Conservation (phyloP, 1,140 invertebrate genomes). For the Calliphora vicina region DNA sequence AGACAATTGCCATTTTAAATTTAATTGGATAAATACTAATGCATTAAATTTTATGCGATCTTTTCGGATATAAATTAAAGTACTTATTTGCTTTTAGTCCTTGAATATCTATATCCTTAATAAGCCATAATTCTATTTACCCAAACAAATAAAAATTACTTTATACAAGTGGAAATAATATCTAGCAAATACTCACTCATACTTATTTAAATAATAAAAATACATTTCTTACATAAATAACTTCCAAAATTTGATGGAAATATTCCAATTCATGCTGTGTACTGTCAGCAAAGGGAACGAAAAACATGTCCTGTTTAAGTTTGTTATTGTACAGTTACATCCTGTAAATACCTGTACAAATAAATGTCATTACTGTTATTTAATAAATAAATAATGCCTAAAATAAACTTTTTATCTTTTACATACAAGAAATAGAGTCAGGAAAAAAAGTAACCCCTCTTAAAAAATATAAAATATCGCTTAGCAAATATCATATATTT, state of each 20-base stretch:
- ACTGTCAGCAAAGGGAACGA: not conserved
- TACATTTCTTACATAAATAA: not conserved
- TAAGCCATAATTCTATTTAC: not conserved
- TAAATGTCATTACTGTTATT: not conserved
- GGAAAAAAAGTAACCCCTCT: not conserved
- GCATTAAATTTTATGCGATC: no score
- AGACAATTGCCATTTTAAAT: no score
- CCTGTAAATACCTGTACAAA: not conserved
- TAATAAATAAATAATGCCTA: not conserved
- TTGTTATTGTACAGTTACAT: not conserved
- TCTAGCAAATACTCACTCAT: not conserved
- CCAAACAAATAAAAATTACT: not conserved
- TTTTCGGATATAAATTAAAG: no score
- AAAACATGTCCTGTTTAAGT: no score
- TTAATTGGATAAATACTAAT: no score
- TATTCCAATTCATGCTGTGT: not conserved
- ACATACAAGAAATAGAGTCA: not conserved
- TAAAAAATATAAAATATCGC: not conserved
- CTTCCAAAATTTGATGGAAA: not conserved
- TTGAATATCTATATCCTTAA: no score
- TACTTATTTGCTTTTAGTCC: no score
- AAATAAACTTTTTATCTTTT: not conserved
- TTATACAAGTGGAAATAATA: not conserved
- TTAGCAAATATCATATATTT: not conserved
- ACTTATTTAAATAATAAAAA: not conserved